Evolutionary conservation across 2,113 vertebrate species (phyloP), one percentile per base, ranked within the genome.

Genomic region (Siniperca knerii): DNA sequence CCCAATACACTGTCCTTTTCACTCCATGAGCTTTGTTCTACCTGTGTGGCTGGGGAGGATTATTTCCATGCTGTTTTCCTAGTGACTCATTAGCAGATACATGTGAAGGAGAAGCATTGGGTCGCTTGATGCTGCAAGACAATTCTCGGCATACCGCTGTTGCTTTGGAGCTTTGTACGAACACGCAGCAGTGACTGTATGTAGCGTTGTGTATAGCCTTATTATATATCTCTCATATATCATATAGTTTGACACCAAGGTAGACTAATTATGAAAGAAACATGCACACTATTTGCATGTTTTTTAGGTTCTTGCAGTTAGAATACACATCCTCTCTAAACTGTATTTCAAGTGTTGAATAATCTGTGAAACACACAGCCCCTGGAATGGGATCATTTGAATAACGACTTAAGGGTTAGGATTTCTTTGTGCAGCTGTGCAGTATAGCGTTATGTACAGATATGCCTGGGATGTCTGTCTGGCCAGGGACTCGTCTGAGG

Each of bases 1-100:
- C 90, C 92, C 85, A 92, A 35, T 82, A 90, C 92, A 93, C 90
- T 91, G 92, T 94, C 91, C 92, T 92, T 95, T 92, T 95, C 92
- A 92, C 92, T 92, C 82, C 85, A 46, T 87, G 72, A 85, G 92
- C 94, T 94, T 95, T 94, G 95, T 94, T 93, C 93, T 94, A 93
- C 90, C 94, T 94, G 93, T 95, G 93, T 93, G 93, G 93, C 89
- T 92, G 83, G 25, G 42, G 68, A 85, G 92, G 93, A 94, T 92
- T 93, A 92, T 92, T 92, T 93, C 88, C 90, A 85, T 37, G 55
- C 89, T 85, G 87, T 91, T 91, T 88, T 90, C 86, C 84, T 77
- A 61, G 78, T 75, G 88, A 81, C 86, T 94, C 89, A 92, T 94
- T 90, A 93, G 87, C 75, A 79, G 75, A 71, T 55, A 80, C 74